These are phyloP conservation scores for Caretta caretta DNA, from an alignment of 2,113 vertebrate genomes.

Conservation along the genomic window DNA sequence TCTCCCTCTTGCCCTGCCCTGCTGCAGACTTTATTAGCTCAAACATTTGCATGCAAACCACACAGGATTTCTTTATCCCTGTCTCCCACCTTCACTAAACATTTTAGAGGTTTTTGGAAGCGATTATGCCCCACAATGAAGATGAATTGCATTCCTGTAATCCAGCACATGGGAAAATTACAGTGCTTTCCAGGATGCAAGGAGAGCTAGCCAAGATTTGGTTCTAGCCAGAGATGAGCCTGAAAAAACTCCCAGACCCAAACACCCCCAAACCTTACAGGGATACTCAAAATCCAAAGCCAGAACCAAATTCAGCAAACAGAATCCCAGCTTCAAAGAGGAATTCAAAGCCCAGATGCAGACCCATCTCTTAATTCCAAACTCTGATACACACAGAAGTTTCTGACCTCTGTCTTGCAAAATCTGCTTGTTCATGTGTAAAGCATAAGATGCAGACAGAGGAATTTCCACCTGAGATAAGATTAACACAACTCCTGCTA, in stretches of 20 bases:
- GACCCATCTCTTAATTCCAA: not conserved
- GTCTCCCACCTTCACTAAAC: rapidly evolving
- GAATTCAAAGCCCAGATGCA: not conserved
- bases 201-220: not conserved
- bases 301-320: not conserved
- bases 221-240: not conserved
- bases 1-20: not conserved
- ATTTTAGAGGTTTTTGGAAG: not conserved
- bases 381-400: not conserved
- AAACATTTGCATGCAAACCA: not conserved
- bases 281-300: not conserved
- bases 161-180: not conserved
- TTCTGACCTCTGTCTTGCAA: not conserved
- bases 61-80: not conserved
- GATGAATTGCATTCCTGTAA: not conserved
- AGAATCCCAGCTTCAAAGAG: not conserved
- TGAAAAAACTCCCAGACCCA: not conserved
- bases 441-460: not conserved
- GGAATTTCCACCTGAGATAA: not conserved
- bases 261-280: not conserved
- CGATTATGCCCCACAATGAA: not conserved
- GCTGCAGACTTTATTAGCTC: not conserved
- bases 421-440: not conserved
- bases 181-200: not conserved
- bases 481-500: not conserved